phyloP scores from a whole-genome alignment of 2,888 invertebrate species.

The Ecdyonurus torrentis region DNA sequence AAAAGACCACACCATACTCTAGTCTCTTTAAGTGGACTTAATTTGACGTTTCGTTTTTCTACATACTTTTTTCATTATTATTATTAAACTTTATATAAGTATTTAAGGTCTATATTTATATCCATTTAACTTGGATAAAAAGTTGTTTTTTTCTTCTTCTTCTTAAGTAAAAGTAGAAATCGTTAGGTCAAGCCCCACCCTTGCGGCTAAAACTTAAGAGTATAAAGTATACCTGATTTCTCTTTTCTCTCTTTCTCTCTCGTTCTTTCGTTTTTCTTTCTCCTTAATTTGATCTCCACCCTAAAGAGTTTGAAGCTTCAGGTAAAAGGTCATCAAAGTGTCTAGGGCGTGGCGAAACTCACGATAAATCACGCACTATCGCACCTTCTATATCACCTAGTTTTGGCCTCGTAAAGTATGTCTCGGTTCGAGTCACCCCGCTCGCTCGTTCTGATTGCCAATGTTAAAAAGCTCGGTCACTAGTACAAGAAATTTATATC shows the following conservation, averaged over 20 bases:
- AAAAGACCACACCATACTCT: not conserved
- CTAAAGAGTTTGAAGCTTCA: not conserved
- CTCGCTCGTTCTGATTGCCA: no score
- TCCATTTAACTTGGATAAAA: not conserved
- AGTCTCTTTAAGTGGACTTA: not conserved
- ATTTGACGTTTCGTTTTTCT: not conserved
- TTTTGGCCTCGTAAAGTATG: no score
- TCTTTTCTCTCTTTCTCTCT: not conserved
- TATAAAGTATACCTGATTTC: not conserved
- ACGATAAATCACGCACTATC: slow-evolving; percentile 2
- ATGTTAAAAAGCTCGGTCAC: not conserved
- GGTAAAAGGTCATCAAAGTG: not conserved
- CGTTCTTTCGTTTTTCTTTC: not conserved
- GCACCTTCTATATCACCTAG: not conserved
- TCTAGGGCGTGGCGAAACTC: not conserved
- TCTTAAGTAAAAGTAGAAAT: not conserved
- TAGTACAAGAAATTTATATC: not conserved
- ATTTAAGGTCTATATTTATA: not conserved
- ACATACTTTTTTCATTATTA: not conserved
- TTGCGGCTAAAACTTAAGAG: not conserved
- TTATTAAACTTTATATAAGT: not conserved
- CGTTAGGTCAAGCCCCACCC: not conserved
- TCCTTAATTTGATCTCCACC: not conserved
- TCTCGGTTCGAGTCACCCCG: no score
- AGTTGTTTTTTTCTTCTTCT: not conserved